These are phyloP conservation scores for Periophthalmus magnuspinnatus DNA, from an alignment of 2,797 vertebrate genomes.

Conservation along the genomic window DNA sequence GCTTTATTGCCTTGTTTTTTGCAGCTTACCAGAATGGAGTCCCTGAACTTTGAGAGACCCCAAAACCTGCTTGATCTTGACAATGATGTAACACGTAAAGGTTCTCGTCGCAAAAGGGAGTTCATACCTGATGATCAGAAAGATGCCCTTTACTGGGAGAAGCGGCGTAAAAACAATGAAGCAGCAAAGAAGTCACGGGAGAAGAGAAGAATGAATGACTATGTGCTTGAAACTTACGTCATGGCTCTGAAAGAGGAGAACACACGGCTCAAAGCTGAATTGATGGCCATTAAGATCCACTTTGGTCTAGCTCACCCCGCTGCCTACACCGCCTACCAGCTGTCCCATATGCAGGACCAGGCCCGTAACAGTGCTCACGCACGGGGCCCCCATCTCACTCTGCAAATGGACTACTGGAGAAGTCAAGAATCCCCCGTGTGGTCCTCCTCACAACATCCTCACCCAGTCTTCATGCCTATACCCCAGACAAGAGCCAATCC, in stretches of 20 bases:
- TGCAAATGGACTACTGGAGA: constrained; percentile 54
- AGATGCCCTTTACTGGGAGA: constrained; percentile 91
- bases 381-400: constrained; percentile 25
- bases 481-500: constrained; percentile 63
- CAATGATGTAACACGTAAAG: constrained; percentile 33
- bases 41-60: constrained; percentile 3
- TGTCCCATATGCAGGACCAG: constrained; percentile 47
- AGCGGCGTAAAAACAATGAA: constrained; percentile 91
- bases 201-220: constrained; percentile 85
- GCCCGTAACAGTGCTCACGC: constrained; percentile 11
- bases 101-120: constrained; percentile 80
- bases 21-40: constrained; percentile 42
- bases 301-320: constrained; percentile 71
- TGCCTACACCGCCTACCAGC: constrained; percentile 39
- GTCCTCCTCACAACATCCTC: constrained; percentile 42
- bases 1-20: not conserved
- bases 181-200: constrained; percentile 91
- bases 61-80: constrained; percentile 11
- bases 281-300: constrained; percentile 79
- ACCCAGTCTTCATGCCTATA: constrained; percentile 59
- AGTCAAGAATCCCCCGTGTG: constrained; percentile 30
- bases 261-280: constrained; percentile 77
- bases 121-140: constrained; percentile 90
- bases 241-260: constrained; percentile 85
- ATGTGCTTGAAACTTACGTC: constrained; percentile 81